Evolutionary conservation across 2,888 invertebrate genomes (phyloP), one percentile per base, ranked within the genome.

Genomic region (Tridacna crocea): DNA sequence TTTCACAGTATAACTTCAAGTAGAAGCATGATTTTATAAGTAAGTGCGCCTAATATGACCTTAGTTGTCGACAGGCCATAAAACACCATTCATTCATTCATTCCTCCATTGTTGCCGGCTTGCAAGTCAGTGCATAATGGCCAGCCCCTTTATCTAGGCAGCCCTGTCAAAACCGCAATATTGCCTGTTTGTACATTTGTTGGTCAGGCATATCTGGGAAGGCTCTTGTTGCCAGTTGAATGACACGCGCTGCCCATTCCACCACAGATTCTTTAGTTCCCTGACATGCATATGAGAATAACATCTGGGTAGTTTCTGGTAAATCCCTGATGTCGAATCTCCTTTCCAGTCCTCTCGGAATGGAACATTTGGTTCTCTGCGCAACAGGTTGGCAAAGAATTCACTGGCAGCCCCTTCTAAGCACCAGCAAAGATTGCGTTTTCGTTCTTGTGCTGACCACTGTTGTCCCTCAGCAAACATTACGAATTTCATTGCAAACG

Each of bases 301-400:
- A 51, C 63, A 76, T 47, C 26, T 76, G 63, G 10, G 68, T 55
- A 0, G 76, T 76, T 58, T 77, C 77, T 61, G 55, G 77, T 17
- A 77, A 47, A 15, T 77, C 70, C 36, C 60, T 68, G 11, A 66
- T 24, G 24, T 26, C 77, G 47, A 77, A 77, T 17, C 77, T 22
- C 0, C 36, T 26, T 19, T 77, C 77, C 10, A 77, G n/a, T 17
- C 70, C n/a, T 77, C 70, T 10, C 12, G 27, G 60, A 60, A 77
- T 15, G 24, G 19, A 0, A 68, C 27, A 19, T 11, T 26, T 4
- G 70, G 70, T 47, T 68, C 68, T n/a, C 27, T 51, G 11, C 51
- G 26, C 15, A 36, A 10, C 8, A 76, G 22, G n/a, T 51, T 51
- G 13, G 66, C 27, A n/a, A 68, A 76, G 36, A 55, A 76, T 17